Evolutionary conservation across 2,113 vertebrate genomes (phyloP).

Genomic region (Brachyistius frenatus): DNA sequence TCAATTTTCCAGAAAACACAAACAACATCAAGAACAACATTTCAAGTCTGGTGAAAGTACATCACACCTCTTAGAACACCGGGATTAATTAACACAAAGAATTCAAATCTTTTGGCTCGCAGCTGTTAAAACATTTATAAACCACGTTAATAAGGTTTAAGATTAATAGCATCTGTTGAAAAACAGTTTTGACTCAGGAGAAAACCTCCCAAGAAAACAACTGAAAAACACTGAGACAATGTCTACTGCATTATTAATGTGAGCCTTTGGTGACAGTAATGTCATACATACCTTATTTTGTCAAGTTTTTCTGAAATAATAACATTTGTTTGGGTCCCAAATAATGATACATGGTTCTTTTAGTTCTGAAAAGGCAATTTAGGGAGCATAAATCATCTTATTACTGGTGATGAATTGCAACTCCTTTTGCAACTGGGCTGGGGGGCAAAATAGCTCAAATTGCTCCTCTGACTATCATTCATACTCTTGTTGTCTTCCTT

Average conservation of each 20-base stretch:
- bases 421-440: constrained; percentile 1
- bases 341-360: not conserved
- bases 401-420: constrained; percentile 60
- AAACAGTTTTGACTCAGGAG: constrained; percentile 1
- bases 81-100: constrained; percentile 11
- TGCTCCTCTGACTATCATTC: not conserved
- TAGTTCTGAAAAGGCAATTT: not conserved
- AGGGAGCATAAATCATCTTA: constrained; percentile 31
- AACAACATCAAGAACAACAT: not conserved
- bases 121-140: constrained; percentile 48
- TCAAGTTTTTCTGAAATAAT: too few species aligned
- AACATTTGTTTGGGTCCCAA: too few species aligned
- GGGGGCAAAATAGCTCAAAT: constrained; percentile 15
- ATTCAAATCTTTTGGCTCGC: constrained; percentile 10
- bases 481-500: not conserved
- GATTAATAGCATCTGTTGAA: not conserved
- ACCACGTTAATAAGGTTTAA: constrained; percentile 4
- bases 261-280: not conserved
- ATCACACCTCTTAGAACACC: not conserved
- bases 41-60: not conserved
- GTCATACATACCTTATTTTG: too few species aligned
- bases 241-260: not conserved
- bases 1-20: not conserved
- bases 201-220: constrained; percentile 4
- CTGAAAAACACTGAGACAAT: not conserved